Evolutionary conservation across 2,797 vertebrate species (phyloP), one percentile per base, ranked within the genome.

Genomic region (Macrochelys suwanniensis): DNA sequence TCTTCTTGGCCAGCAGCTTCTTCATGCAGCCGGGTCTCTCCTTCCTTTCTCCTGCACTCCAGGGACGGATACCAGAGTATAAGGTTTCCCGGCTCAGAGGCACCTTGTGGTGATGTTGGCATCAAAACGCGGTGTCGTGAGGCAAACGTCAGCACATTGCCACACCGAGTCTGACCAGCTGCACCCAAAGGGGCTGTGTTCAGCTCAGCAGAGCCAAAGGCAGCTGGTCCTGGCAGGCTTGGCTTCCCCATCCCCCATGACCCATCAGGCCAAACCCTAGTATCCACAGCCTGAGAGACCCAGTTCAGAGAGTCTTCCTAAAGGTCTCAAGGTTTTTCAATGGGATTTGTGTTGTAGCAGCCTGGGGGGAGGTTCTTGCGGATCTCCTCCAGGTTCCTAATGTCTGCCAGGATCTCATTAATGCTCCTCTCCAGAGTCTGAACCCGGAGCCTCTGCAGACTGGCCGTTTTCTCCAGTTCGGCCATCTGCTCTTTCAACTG

Each of bases 331-430:
- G 99, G 98, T 33, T 98, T 97, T 83, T 99, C 99, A 1, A 98
- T 98, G 78, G 98, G 98, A 11, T 97, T 97, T 47, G 97, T 98
- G 80, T 99, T 99, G 94, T 96, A 99, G 97, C 99, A 99, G 77
- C 98, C 98, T 0, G 31, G 11, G 33, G 99, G 99, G 95, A 99
- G 93, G 56, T 92, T 96, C 3, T 7, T 87, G 68, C 97, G 95
- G 87, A 99, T 99, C 33, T 99, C 97, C 96, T 99, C 97, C 96
- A 99, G 98, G 98, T 99, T 99, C 51, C 89, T 88, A 74, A 99
- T 99, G 93, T 99, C 99, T 0, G 68, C 91, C 94, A 99, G 96
- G 95, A 99, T 98, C 88, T 92, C 96, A 5, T 98, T 96, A 1
- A 99, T 99, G 97, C 98, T 99, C 16, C 1, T 84, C 80, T 99